Base-by-base conservation (phyloP, 2,888 invertebrate species). In the Dioctria linearis region DNA sequence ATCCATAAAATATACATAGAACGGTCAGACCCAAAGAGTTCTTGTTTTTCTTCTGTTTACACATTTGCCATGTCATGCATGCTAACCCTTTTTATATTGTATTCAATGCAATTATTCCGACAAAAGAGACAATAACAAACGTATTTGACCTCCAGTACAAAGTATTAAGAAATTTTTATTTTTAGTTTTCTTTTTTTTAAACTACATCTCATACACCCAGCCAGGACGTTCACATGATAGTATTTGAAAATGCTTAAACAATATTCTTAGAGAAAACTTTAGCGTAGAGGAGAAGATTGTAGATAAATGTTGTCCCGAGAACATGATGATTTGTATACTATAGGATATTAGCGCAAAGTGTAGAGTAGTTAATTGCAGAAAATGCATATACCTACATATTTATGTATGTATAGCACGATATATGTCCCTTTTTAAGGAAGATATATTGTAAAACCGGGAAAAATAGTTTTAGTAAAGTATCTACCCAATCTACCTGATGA, bases 281-380 rank as follows among this genome's bases (percentile, higher is more conserved):
- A 57, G 8, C 46, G 57, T 57, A 57, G 57, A 13, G 11, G 46
- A 71, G 37, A 8, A 71, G 8, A 54, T 54, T 71, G 25, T 71
- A 71, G 71, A 25, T 71, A 71, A 71, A 71, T 71, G 71, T 71
- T 71, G 71, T 71, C 71, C 71, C 25, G 71, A 51, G 40, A 49
- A 51, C 71, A 71, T 5, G 51, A 71, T 51, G 71, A 71, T 37
- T 46, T 71, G 71, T 71, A 71, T 71, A 71, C 71, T 71, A 51
- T 51, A 43, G 51, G 37, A 71, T 54, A 46, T 54, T 71, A 71
- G 71, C 25, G 25, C 54, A 25, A 71, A 71, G 71, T 51, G 71
- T 71, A 71, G 37, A 71, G 54, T 71, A 71, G 71, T 71, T 13
- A 71, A 54, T 51, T 37, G 39, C n/a, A 51, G 51, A 51, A 37